Evolutionary conservation across 2,113 vertebrate genomes (phyloP).

Genomic region (Perca schrenkii): DNA sequence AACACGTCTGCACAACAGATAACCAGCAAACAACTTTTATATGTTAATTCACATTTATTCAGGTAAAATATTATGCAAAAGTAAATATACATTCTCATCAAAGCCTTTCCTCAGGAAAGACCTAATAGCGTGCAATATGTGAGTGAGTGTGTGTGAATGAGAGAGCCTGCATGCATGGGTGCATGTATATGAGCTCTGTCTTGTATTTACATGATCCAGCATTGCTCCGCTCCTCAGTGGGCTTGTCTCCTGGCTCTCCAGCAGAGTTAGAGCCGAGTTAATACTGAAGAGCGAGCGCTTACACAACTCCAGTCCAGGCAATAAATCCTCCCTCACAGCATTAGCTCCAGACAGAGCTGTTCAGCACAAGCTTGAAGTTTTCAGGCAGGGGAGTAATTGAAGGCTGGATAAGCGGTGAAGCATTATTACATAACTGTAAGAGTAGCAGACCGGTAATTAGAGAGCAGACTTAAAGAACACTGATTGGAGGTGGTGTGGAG

Average conservation of each 20-base stretch:
- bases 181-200: constrained; percentile 52
- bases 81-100: constrained; percentile 42
- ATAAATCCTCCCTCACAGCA: constrained; percentile 78
- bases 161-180: constrained; percentile 32
- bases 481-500: constrained; percentile 57
- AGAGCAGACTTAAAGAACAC: constrained; percentile 49
- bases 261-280: constrained; percentile 64
- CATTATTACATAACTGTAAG: constrained; percentile 72
- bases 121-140: not conserved
- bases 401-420: constrained; percentile 69
- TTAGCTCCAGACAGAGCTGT: constrained; percentile 73
- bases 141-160: not conserved
- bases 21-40: constrained; percentile 1
- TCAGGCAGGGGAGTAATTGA: constrained; percentile 72
- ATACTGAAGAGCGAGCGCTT: constrained; percentile 48
- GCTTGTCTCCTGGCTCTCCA: constrained; percentile 61
- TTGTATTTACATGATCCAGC: constrained; percentile 69
- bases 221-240: constrained; percentile 49
- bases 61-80: constrained; percentile 37
- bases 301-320: constrained; percentile 66
- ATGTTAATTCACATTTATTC: constrained; percentile 37
- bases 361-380: constrained; percentile 75
- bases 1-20: constrained; percentile 13
- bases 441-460: constrained; percentile 73
- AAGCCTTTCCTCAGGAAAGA: constrained; percentile 38